Percentiles rank a stretch among this genome's conserved stretches.
phyloP scores from a whole-genome alignment of 2,888 invertebrate species.

The Hypercompe scribonia region DNA sequence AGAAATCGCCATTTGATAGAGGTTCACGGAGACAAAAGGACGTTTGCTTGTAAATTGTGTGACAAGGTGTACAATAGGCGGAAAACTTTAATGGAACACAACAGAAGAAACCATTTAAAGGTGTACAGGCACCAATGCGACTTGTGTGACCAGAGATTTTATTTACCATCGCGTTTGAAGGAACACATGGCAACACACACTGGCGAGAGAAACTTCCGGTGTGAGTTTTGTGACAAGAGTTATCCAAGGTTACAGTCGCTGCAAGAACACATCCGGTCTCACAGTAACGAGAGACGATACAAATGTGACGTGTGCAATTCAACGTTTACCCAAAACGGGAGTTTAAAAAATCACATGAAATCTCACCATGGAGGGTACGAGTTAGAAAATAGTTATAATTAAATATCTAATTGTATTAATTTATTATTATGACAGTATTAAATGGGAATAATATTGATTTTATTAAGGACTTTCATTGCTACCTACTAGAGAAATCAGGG shows the following conservation, averaged over 20 bases:
- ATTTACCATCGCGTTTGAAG: conserved; percentile 75
- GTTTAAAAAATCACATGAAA: conserved; percentile 86
- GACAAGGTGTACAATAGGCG: conserved; percentile 77
- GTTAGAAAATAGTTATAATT: conserved; percentile 60
- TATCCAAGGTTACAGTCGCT: conserved; percentile 86
- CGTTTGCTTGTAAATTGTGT: conserved; percentile 75
- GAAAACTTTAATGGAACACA: conserved; percentile 77
- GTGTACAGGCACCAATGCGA: conserved; percentile 77
- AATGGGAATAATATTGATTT: conserved; percentile 35
- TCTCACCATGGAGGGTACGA: conserved; percentile 77
- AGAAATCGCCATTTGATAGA: conserved; percentile 76
- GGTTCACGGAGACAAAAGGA: conserved; percentile 74
- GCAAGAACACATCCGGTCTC: conserved; percentile 86
- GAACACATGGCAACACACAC: conserved; percentile 85
- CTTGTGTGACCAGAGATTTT: conserved; percentile 78
- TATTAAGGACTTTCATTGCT: conserved; percentile 4
- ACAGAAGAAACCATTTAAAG: conserved; percentile 73
- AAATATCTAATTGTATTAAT: conserved; percentile 14
- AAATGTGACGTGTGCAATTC: conserved; percentile 84
- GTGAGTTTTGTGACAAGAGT: conserved; percentile 86
- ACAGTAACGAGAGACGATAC: conserved; percentile 83
- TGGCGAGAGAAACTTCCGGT: conserved; percentile 82
- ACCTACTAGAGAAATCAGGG: neutral
- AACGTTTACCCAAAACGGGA: conserved; percentile 85
- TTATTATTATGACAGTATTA: conserved; percentile 41